These are phyloP conservation scores for Sandelia bainsii DNA, from an alignment of 2,797 vertebrate species.

Conservation along the genomic window DNA sequence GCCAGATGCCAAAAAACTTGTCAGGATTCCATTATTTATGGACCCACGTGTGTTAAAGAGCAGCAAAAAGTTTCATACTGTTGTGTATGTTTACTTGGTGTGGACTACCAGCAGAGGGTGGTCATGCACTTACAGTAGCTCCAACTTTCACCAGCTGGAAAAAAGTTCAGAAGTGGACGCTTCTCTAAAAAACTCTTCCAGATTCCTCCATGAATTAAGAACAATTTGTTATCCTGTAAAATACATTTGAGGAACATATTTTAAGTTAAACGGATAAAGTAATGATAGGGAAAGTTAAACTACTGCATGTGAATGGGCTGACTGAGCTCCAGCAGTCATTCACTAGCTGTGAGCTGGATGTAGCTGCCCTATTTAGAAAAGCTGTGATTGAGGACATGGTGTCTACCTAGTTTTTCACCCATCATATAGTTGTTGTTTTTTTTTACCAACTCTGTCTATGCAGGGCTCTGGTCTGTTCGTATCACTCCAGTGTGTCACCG, in stretches of 20 bases:
- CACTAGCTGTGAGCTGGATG: no score
- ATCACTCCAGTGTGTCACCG: no score
- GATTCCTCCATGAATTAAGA: no score
- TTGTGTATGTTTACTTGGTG: background rate
- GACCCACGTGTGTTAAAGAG: no score
- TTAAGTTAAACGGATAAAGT: no score
- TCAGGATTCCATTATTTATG: no score
- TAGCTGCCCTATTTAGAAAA: background rate
- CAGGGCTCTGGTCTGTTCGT: background rate
- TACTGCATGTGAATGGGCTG: no score
- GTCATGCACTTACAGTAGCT: background rate
- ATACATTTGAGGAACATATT: no score
- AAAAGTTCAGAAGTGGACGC: background rate
- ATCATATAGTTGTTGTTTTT: background rate
- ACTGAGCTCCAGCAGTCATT: no score
- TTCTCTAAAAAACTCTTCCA: background rate
- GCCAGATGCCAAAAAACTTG: no score
- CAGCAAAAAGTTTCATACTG: background rate
- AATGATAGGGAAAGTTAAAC: no score
- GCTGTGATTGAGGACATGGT: background rate
- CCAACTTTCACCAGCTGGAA: background rate
- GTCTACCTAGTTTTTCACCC: background rate
- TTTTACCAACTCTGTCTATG: background rate
- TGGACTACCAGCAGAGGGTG: slow-evolving; percentile 61
- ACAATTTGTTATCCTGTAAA: no score